phyloP scores from a whole-genome alignment of 92 coral and sea anemone species.

The Virgularia gustaviana region DNA sequence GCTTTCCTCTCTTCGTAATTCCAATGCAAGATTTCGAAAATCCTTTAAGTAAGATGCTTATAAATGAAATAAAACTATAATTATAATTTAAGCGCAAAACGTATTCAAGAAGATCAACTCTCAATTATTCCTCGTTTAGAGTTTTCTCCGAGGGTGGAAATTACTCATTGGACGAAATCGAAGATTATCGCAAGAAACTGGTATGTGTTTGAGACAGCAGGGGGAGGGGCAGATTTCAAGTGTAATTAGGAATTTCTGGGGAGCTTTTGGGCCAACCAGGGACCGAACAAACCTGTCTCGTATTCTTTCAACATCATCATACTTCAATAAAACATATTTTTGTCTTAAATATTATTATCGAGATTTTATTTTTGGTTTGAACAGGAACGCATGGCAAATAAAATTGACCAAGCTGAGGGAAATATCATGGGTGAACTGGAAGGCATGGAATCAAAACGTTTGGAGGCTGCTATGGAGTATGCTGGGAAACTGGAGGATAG shows the following conservation, averaged over 20 bases:
- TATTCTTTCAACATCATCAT: neutral
- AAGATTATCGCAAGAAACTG: slow-evolving; percentile 80
- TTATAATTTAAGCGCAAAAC: neutral
- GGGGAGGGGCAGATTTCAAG: neutral
- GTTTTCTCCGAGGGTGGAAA: slow-evolving; percentile 99
- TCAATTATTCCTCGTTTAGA: slow-evolving; percentile 53
- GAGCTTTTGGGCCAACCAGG: neutral
- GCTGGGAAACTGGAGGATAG: slow-evolving; percentile 97
- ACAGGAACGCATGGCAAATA: slow-evolving; percentile 95
- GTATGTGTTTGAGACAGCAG: slow-evolving; percentile 47
- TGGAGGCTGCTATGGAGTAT: slow-evolving; percentile 80
- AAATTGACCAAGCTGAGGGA: slow-evolving; percentile 88
- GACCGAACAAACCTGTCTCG: neutral
- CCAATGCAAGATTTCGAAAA: slow-evolving; percentile 97
- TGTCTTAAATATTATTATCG: neutral
- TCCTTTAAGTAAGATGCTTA: slow-evolving; percentile 98
- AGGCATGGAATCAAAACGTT: slow-evolving; percentile 97
- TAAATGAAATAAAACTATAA: neutral
- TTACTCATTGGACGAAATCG: slow-evolving; percentile 89
- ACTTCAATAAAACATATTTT: neutral
- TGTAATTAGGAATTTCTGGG: no score
- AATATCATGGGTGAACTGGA: slow-evolving; percentile 94
- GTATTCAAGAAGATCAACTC: neutral
- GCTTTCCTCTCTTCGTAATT: slow-evolving; percentile 88
- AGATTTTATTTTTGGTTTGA: neutral